Percentiles rank a stretch among this genome's conserved stretches.
phyloP scores from a whole-genome alignment of 1,140 invertebrate species.

The Idris sp. region DNA sequence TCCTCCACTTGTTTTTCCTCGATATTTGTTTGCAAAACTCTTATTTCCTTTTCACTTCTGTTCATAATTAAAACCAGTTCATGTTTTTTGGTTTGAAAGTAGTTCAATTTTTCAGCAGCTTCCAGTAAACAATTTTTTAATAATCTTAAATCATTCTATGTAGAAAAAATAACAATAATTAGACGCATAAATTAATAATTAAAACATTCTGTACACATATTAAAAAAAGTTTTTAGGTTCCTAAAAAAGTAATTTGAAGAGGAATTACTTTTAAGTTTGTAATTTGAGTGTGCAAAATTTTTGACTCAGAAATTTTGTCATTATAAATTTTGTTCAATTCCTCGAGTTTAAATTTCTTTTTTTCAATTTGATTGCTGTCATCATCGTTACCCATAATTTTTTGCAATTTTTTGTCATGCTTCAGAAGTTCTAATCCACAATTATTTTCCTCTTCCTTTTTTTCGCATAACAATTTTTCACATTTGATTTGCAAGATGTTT shows the following conservation, averaged over 20 bases:
- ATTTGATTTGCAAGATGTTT: conserved; percentile 23
- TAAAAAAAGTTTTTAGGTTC: too few species aligned
- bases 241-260: too few species aligned
- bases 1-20: conserved; percentile 82
- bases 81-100: conserved; percentile 73
- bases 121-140: conserved; percentile 59
- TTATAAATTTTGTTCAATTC: conserved; percentile 73
- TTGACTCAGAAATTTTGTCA: conserved; percentile 72
- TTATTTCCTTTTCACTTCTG: conserved; percentile 80
- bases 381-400: conserved; percentile 65
- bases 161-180: too few species aligned
- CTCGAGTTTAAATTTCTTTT: conserved; percentile 72
- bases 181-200: too few species aligned
- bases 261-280: conserved; percentile 77
- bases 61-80: conserved; percentile 75
- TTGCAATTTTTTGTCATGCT: conserved; percentile 68
- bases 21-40: conserved; percentile 68
- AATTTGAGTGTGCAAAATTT: conserved; percentile 78
- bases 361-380: conserved; percentile 68
- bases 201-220: too few species aligned
- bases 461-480: conserved; percentile 68
- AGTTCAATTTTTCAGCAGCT: conserved; percentile 72
- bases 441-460: conserved; percentile 73
- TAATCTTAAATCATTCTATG: conserved; percentile 65
- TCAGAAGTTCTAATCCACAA: conserved; percentile 68